Evolutionary conservation across 1,140 invertebrate species (phyloP).

Genomic region (Lasioglossum baleicum): DNA sequence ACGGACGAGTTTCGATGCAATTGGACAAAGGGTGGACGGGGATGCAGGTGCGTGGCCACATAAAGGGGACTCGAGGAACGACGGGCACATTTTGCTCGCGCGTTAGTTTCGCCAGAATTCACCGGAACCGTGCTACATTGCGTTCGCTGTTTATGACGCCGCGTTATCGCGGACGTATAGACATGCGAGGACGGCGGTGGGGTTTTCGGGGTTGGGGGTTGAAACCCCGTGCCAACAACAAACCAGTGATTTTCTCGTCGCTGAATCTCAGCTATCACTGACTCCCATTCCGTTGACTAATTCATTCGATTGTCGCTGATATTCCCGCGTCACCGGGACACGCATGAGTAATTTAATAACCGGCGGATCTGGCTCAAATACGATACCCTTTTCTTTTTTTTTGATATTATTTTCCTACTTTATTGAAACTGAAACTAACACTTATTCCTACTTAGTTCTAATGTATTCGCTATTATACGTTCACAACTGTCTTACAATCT

Average conservation of each 20-base stretch:
- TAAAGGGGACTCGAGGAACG: not conserved
- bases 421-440: too few relatives aligned
- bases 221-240: constrained; percentile 9
- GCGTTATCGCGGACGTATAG: constrained; percentile 11
- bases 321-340: not conserved
- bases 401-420: too few relatives aligned
- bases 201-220: not conserved
- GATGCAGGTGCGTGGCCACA: not conserved
- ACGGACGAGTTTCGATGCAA: constrained; percentile 14
- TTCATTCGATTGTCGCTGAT: constrained; percentile 21
- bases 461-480: too few relatives aligned
- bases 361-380: not conserved
- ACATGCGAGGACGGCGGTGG: too few relatives aligned
- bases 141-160: constrained; percentile 37
- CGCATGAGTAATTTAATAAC: constrained; percentile 35
- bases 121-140: constrained; percentile 17
- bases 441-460: too few relatives aligned
- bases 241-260: constrained; percentile 35
- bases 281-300: constrained; percentile 10
- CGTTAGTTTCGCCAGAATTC: constrained; percentile 37
- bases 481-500: too few relatives aligned
- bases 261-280: constrained; percentile 32
- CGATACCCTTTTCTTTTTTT: too few relatives aligned
- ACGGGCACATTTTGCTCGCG: constrained; percentile 16
- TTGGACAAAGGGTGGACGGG: not conserved